Conservation (phyloP, 2,888 invertebrate genomes). For the Malachius bipustulatus region DNA sequence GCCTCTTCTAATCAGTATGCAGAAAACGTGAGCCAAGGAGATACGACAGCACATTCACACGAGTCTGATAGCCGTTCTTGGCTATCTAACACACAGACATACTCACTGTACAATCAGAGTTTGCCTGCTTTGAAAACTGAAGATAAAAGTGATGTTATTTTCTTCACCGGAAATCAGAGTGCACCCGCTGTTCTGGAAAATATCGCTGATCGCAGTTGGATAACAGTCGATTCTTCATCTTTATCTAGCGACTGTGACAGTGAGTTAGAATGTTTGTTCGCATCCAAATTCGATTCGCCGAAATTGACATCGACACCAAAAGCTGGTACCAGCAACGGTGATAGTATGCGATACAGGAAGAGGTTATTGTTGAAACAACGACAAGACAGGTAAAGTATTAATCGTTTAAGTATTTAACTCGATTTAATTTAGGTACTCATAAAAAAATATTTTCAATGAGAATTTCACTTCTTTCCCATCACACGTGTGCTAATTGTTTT, state of each 20-base stretch:
- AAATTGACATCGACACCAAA: constrained; percentile 39
- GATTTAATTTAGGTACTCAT: too few relatives aligned
- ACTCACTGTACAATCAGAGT: too few relatives aligned
- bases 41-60: constrained; percentile 22
- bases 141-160: too few relatives aligned
- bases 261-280: constrained; percentile 33
- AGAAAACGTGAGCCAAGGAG: constrained; percentile 22
- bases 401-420: constrained; percentile 4
- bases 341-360: constrained; percentile 20
- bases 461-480: too few relatives aligned
- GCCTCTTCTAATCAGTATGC: constrained; percentile 30
- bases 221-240: constrained; percentile 17
- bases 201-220: constrained; percentile 18
- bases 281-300: constrained; percentile 29
- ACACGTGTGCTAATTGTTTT: too few relatives aligned
- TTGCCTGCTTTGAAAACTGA: too few relatives aligned
- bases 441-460: too few relatives aligned
- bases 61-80: constrained; percentile 21
- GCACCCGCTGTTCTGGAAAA: constrained; percentile 25
- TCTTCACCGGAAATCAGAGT: constrained; percentile 20
- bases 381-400: constrained; percentile 26
- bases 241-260: constrained; percentile 33
- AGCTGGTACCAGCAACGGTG: too few relatives aligned
- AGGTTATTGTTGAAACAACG: constrained; percentile 23
- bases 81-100: constrained; percentile 15